phyloP scores from a whole-genome alignment of 2,797 vertebrate species.

The Dermochelys coriacea region DNA sequence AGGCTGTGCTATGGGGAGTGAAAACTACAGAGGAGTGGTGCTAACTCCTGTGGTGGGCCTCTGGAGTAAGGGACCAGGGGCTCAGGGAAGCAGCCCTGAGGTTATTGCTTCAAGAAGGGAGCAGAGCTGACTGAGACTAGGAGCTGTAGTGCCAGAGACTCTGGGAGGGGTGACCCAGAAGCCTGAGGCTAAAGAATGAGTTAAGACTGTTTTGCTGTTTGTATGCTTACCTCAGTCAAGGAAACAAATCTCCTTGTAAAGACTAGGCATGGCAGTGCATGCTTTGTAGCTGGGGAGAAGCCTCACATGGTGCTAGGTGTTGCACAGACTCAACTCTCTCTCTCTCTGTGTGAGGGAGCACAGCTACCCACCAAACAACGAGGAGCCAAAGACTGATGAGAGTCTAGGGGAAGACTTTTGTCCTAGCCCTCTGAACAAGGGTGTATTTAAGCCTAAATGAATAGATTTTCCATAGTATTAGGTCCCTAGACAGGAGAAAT shows the following conservation, averaged over 20 bases:
- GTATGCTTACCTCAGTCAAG: neutral
- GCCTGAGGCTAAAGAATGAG: neutral
- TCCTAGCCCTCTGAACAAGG: neutral
- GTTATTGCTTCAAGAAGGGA: neutral
- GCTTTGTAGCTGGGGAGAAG: neutral
- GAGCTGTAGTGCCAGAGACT: neutral
- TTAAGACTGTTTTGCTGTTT: neutral
- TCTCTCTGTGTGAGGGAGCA: neutral
- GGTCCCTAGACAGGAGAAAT: neutral
- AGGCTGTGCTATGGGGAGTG: neutral
- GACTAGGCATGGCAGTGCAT: neutral
- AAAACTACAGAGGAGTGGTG: neutral
- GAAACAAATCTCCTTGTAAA: neutral
- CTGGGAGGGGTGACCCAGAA: neutral
- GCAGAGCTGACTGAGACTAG: neutral
- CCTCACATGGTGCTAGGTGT: neutral
- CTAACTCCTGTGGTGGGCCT: neutral
- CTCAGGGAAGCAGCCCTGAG: neutral
- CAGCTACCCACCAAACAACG: neutral
- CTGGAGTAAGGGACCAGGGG: neutral
- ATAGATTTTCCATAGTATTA: neutral
- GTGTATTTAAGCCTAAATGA: neutral
- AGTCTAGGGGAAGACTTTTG: neutral
- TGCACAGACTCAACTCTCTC: neutral
- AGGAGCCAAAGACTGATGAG: neutral